A percentile compares a stretch with the other conserved stretches of the same genome.
phyloP scores from a whole-genome alignment of 1,140 invertebrate genomes.

The Eriocheir sinensis region DNA sequence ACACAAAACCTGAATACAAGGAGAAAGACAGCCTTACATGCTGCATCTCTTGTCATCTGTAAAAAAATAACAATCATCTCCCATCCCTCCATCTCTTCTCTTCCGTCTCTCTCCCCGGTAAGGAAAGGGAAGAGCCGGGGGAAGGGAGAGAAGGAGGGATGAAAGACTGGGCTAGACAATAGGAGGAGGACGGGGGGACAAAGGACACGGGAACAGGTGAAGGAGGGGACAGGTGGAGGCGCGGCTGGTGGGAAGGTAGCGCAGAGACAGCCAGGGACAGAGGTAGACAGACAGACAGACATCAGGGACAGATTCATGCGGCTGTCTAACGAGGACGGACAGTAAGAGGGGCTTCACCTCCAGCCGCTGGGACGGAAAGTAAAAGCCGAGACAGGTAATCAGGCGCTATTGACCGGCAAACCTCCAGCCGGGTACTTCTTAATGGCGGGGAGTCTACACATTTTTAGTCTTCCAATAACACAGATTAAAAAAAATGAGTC shows the following conservation, averaged over 20 bases:
- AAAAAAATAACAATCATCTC: too few relatives aligned
- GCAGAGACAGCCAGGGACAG: neutral
- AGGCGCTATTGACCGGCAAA: neutral
- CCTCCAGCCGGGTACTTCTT: neutral
- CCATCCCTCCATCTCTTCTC: neutral
- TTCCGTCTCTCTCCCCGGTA: neutral
- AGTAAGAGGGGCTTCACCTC: neutral
- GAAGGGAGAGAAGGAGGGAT: neutral
- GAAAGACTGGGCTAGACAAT: neutral
- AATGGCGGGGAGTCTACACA: neutral
- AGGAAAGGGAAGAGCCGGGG: neutral
- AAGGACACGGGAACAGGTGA: neutral
- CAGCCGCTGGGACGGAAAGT: neutral
- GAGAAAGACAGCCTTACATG: neutral
- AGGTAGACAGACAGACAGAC: too few relatives aligned
- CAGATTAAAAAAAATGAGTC: slow-evolving; percentile 5
- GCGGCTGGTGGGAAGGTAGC: neutral
- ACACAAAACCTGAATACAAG: too few relatives aligned
- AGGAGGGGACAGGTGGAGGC: neutral
- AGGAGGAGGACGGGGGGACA: neutral
- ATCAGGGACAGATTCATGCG: neutral
- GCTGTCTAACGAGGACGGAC: neutral
- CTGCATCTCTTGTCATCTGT: too few relatives aligned
- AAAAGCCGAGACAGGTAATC: neutral
- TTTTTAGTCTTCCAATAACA: slow-evolving; percentile 25